Conservation (phyloP, 1,140 invertebrate genomes). For the Lerema accius region DNA sequence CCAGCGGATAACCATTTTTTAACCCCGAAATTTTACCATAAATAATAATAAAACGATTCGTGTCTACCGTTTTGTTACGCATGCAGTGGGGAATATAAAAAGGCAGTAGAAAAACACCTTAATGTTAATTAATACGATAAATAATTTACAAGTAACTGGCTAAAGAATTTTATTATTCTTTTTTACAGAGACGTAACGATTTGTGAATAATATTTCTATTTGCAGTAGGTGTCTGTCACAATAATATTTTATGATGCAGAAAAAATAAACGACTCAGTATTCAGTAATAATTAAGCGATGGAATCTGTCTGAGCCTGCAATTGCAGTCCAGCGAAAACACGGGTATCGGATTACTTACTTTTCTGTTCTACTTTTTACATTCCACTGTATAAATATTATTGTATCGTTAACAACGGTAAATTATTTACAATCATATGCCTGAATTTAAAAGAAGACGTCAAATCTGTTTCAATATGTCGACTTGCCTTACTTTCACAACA, state of each 20-base stretch:
- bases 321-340: not conserved
- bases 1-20: constrained; percentile 46
- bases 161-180: too few species aligned
- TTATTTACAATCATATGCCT: too few species aligned
- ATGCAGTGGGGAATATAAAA: not conserved
- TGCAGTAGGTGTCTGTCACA: not conserved
- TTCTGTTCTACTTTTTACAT: constrained; percentile 1
- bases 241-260: not conserved
- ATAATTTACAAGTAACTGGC: not conserved
- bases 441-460: not conserved
- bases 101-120: not conserved
- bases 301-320: not conserved
- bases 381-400: not conserved
- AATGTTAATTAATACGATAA: not conserved
- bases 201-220: not conserved
- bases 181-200: not conserved
- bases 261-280: not conserved
- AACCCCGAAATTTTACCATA: constrained; percentile 30
- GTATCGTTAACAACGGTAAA: too few species aligned
- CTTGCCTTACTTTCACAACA: too few species aligned
- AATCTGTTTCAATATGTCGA: not conserved
- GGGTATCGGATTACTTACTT: not conserved
- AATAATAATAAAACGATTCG: constrained; percentile 19
- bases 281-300: not conserved
- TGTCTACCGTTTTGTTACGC: not conserved